Evolutionary conservation across 2,888 invertebrate genomes (phyloP), one percentile per base, ranked within the genome.

Genomic region (Cotesia congregata): DNA sequence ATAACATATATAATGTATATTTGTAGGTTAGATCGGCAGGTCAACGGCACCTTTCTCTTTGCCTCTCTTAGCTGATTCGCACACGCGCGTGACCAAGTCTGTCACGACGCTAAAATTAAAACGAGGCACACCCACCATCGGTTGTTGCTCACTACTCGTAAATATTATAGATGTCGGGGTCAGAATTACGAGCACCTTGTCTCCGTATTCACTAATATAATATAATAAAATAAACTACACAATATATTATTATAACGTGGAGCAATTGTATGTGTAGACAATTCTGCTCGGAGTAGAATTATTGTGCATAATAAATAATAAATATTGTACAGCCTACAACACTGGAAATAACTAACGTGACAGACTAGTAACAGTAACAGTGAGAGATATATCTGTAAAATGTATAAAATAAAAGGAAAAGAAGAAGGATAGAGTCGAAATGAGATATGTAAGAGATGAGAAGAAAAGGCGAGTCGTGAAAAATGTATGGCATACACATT

Each of bases 31-130:
- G 83, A 83, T 82, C 82, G 83, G 75, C 85, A 82, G 87, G 87
- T 86, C 87, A 88, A 86, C 86, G 87, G 83, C 87, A 85, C 83
- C 80, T 82, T 80, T 79, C 71, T 77, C 71, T 67, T 70, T 50
- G 1, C 60, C 41, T 70, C 67, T 40, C 69, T 62, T 61, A 76
- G 20, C 67, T 65, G 38, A 67, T 60, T 78, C 59, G 15, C 62
- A 74, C 72, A 74, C 76, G 50, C 70, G 75, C 68, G 78, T 72
- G 76, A 69, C 73, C 67, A 50, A 81, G 82, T 79, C 77, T 82
- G 83, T 82, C 83, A 80, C 39, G 78, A 80, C 80, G 84, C 86
- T 88, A 88, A 88, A 88, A 87, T 88, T 88, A 88, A 88, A 88
- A 86, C 86, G 83, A 83, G 85, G 83, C 84, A 83, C 83, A 85